These are phyloP conservation scores for Pipistrellus nathusii DNA, from an alignment of 2,797 vertebrate species.

Conservation along the genomic window DNA sequence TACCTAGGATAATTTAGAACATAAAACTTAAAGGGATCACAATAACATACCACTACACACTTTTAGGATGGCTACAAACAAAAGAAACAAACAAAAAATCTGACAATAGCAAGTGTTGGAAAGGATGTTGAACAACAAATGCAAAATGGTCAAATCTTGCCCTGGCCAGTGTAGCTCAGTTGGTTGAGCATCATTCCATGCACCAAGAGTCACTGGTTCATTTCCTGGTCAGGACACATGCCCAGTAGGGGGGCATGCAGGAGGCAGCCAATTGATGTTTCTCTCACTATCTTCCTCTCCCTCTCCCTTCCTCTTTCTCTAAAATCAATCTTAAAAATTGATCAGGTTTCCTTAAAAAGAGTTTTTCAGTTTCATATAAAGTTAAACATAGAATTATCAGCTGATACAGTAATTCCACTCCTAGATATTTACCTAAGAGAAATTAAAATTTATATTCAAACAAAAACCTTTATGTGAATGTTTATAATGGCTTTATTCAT, in stretches of 20 bases:
- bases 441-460: constrained; percentile 13
- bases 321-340: background rate
- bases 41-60: background rate
- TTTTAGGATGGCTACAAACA: background rate
- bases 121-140: constrained; percentile 34
- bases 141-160: background rate
- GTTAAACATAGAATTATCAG: constrained; percentile 36
- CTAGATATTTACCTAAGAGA: background rate
- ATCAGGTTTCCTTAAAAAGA: constrained; percentile 6
- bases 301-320: background rate
- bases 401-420: background rate
- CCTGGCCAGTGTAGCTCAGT: background rate
- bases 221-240: background rate
- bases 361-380: constrained; percentile 36
- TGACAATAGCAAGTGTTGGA: background rate
- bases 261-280: background rate
- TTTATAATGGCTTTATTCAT: background rate
- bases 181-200: background rate
- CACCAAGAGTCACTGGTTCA: background rate
- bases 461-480: constrained; percentile 18
- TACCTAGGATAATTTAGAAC: background rate
- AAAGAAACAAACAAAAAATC: constrained; percentile 17
- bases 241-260: background rate
- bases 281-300: background rate
- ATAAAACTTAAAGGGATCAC: constrained; percentile 17